phyloP scores from a whole-genome alignment of 1,140 invertebrate genomes.

The Gryon sp. region DNA sequence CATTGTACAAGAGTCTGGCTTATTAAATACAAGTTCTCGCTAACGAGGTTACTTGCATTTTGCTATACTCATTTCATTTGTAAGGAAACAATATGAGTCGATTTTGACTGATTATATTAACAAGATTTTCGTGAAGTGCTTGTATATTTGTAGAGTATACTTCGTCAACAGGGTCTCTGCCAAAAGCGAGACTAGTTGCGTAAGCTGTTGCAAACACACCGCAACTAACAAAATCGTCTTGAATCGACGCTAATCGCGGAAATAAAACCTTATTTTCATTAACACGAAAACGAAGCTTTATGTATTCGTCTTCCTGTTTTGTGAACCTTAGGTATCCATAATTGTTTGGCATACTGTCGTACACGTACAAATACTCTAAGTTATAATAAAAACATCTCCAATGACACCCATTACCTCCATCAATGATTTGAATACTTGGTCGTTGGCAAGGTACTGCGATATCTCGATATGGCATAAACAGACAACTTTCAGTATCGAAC shows the following conservation, averaged over 20 bases:
- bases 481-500: background rate
- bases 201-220: background rate
- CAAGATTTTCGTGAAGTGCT: background rate
- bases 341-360: too few relatives aligned
- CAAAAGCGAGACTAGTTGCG: background rate
- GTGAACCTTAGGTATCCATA: too few relatives aligned
- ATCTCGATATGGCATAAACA: background rate
- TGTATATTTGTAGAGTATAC: too few relatives aligned
- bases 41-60: too few relatives aligned
- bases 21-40: too few relatives aligned
- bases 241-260: background rate
- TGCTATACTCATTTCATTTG: too few relatives aligned
- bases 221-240: background rate
- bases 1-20: too few relatives aligned
- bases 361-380: too few relatives aligned
- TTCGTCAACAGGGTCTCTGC: background rate
- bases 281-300: background rate
- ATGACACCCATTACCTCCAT: background rate
- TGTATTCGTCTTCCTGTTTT: conserved; percentile 10
- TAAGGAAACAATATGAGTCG: background rate
- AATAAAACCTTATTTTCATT: background rate
- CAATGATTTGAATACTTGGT: background rate
- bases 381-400: background rate
- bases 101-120: background rate
- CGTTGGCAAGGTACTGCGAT: background rate